A percentile compares a stretch with the other conserved stretches of the same genome.
Conservation (phyloP, 2,888 invertebrate genomes). For the Uropetala carovei region DNA sequence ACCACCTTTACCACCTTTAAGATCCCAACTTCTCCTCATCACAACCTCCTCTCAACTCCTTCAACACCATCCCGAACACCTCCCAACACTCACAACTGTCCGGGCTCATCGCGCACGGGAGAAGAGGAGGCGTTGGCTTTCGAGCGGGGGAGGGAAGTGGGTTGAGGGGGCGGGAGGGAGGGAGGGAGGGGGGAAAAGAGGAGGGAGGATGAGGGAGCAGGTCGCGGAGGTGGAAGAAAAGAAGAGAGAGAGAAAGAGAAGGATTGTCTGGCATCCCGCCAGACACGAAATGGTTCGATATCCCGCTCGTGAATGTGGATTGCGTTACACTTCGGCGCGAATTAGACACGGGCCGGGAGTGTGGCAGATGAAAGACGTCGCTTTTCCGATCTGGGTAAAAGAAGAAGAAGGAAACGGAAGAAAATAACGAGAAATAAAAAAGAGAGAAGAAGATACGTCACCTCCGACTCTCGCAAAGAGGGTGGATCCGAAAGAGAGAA, state of each 20-base stretch:
- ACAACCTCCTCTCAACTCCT: conserved; percentile 5
- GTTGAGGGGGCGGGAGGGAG: not conserved
- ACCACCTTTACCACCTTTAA: not conserved
- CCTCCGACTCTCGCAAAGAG: no score
- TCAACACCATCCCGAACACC: not conserved
- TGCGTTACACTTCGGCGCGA: conserved; percentile 22
- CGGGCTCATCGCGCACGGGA: not conserved
- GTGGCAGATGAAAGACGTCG: not conserved
- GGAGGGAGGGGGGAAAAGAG: not conserved
- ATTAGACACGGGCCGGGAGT: conserved; percentile 7
- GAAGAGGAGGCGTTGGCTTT: conserved; percentile 25
- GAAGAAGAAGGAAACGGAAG: not conserved
- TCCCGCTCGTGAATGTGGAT: not conserved
- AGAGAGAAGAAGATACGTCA: no score
- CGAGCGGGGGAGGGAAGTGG: not conserved
- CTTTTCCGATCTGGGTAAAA: not conserved
- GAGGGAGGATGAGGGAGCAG: no score
- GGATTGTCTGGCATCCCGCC: conserved; percentile 26
- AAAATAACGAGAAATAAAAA: not conserved
- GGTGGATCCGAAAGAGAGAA: no score
- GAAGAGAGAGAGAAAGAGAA: not conserved
- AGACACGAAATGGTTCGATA: conserved; percentile 23
- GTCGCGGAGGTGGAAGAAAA: not conserved
- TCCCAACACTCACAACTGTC: not conserved
- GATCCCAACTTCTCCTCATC: not conserved